A percentile compares a stretch with the other conserved stretches of the same genome.
Evolutionary conservation across 2,888 invertebrate genomes (phyloP).

Genomic region (Vanessa cardui): DNA sequence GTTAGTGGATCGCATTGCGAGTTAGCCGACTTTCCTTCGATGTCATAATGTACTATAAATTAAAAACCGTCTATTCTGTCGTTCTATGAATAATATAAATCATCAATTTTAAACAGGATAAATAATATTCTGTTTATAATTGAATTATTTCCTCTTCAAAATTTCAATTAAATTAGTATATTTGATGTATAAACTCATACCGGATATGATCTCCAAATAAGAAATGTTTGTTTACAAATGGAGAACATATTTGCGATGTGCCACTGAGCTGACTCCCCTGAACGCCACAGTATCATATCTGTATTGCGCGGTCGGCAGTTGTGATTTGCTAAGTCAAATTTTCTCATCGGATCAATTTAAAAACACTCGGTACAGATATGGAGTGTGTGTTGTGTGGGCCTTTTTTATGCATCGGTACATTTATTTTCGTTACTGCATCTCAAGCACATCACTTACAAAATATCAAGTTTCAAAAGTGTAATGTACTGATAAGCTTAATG

Average conservation of each 20-base stretch:
- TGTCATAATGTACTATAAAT: no score
- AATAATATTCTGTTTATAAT: background rate
- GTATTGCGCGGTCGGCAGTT: conserved; percentile 69
- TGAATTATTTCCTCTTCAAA: background rate
- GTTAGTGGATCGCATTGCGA: conserved; percentile 35
- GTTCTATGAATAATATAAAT: background rate
- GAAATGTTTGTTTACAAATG: conserved; percentile 36
- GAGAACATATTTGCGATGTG: conserved; percentile 59
- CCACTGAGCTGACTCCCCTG: conserved; percentile 49
- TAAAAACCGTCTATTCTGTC: no score
- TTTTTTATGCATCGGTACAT: conserved; percentile 47
- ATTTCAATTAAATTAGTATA: background rate
- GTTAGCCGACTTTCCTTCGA: no score
- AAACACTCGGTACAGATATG: conserved; percentile 76
- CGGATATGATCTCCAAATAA: conserved; percentile 53
- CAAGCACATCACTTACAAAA: background rate
- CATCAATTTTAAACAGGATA: background rate
- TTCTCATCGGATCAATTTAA: conserved; percentile 55
- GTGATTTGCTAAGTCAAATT: conserved; percentile 70
- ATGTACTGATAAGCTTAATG: conserved; percentile 14
- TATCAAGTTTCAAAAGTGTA: background rate
- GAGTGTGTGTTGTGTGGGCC: conserved; percentile 67
- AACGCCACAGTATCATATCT: conserved; percentile 77
- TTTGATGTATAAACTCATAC: background rate
- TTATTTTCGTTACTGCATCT: background rate